Conservation (phyloP, 2,888 invertebrate species). For the Eugnorisma glareosa region DNA sequence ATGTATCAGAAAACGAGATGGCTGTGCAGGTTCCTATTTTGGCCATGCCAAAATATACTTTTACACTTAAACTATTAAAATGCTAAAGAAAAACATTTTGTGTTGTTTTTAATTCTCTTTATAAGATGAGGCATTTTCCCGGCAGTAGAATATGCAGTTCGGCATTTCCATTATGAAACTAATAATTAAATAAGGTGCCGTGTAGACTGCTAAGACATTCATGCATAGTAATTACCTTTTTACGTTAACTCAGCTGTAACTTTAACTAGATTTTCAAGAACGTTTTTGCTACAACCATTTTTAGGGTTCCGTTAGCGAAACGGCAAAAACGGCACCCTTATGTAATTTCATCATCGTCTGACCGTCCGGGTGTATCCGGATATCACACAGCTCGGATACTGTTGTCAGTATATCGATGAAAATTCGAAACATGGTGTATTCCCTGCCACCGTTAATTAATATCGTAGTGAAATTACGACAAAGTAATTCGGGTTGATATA, state of each 20-base stretch:
- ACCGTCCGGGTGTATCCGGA: background rate
- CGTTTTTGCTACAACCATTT: constrained; percentile 5
- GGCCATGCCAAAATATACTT: too few relatives aligned
- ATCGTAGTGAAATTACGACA: background rate
- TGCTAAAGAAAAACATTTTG: too few relatives aligned
- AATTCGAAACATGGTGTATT: background rate
- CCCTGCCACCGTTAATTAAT: background rate
- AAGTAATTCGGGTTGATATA: background rate
- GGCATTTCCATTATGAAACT: background rate
- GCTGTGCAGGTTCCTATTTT: too few relatives aligned
- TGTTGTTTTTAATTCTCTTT: too few relatives aligned
- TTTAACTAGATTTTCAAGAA: constrained; percentile 16
- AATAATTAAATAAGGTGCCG: constrained; percentile 10
- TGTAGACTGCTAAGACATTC: constrained; percentile 5
- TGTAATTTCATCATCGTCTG: background rate
- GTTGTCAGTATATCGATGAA: background rate
- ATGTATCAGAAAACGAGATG: too few relatives aligned
- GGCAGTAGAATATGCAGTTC: background rate
- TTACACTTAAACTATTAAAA: too few relatives aligned
- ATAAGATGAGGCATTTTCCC: background rate
- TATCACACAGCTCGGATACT: background rate
- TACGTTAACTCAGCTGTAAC: background rate
- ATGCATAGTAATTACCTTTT: constrained; percentile 9
- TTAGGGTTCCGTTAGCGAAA: background rate
- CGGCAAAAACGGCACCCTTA: background rate